These are phyloP conservation scores for Saturnia pavonia DNA, from an alignment of 2,888 invertebrate genomes.

Conservation along the genomic window DNA sequence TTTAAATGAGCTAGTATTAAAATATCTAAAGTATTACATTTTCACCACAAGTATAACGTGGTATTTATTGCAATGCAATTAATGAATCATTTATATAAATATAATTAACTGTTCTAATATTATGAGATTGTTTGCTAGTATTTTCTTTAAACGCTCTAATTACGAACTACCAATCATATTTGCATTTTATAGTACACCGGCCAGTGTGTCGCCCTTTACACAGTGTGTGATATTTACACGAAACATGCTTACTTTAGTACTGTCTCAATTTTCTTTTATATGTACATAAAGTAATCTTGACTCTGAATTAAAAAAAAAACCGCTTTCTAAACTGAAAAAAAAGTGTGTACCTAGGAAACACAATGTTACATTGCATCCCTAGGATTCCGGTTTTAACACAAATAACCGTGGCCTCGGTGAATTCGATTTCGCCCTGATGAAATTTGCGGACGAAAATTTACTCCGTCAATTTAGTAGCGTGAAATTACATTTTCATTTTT, in stretches of 20 bases:
- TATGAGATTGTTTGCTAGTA: too few relatives aligned
- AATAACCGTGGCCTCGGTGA: slow-evolving; percentile 33
- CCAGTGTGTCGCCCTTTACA: too few relatives aligned
- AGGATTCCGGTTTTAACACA: slow-evolving; percentile 48
- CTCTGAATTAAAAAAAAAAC: neutral
- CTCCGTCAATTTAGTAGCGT: slow-evolving; percentile 27
- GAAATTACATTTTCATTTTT: neutral
- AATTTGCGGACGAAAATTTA: slow-evolving; percentile 31
- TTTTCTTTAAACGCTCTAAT: too few relatives aligned
- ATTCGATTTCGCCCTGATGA: slow-evolving; percentile 41
- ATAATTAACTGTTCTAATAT: too few relatives aligned
- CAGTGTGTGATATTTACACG: too few relatives aligned
- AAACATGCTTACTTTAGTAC: too few relatives aligned
- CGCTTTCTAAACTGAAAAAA: neutral
- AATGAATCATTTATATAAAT: too few relatives aligned
- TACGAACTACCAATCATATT: too few relatives aligned
- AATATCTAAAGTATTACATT: neutral
- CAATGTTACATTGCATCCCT: slow-evolving; percentile 11
- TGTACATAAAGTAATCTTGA: neutral
- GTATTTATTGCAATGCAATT: too few relatives aligned
- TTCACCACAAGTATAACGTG: neutral
- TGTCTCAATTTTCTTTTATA: too few relatives aligned
- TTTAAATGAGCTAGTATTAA: neutral
- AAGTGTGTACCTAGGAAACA: neutral
- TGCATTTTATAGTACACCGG: too few relatives aligned